A percentile compares a stretch with the other conserved stretches of the same genome.
phyloP scores from a whole-genome alignment of 2,113 vertebrate species.

The Danio rerio region DNA sequence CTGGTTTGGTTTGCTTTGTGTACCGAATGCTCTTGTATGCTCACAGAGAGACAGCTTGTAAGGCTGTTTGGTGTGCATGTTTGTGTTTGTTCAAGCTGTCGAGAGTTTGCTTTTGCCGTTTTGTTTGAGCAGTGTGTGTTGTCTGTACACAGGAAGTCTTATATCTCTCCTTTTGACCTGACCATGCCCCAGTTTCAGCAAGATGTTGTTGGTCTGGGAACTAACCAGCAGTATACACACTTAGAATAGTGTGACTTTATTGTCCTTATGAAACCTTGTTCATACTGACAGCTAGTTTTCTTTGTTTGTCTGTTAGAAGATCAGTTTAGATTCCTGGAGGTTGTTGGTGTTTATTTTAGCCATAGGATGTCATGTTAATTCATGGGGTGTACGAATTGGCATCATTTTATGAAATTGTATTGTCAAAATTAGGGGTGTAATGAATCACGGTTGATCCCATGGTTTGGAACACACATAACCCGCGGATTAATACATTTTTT shows the following conservation, averaged over 20 bases:
- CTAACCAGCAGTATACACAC: slow-evolving; percentile 12
- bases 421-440: no score
- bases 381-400: no score
- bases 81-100: slow-evolving; percentile 52
- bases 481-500: no score
- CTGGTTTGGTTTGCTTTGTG: slow-evolving; percentile 16
- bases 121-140: slow-evolving; percentile 34
- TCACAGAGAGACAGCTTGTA: slow-evolving; percentile 30
- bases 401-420: no score
- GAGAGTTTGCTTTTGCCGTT: slow-evolving; percentile 50
- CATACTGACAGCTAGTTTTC: no score
- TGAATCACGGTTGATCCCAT: no score
- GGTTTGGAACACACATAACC: no score
- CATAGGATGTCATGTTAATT: no score
- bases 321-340: neutral
- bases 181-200: slow-evolving; percentile 9
- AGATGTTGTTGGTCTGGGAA: slow-evolving; percentile 29
- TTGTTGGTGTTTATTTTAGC: neutral
- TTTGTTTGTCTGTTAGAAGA: no score
- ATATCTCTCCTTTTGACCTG: slow-evolving; percentile 36
- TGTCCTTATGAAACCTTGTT: neutral
- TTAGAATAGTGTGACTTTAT: neutral
- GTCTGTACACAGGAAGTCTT: slow-evolving; percentile 51
- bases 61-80: slow-evolving; percentile 29
- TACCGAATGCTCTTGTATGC: slow-evolving; percentile 26